Evolutionary conservation across 30 jellyfish, hydroid and myxozoan genomes (phyloP).

Genomic region (Sanderia malayensis): DNA sequence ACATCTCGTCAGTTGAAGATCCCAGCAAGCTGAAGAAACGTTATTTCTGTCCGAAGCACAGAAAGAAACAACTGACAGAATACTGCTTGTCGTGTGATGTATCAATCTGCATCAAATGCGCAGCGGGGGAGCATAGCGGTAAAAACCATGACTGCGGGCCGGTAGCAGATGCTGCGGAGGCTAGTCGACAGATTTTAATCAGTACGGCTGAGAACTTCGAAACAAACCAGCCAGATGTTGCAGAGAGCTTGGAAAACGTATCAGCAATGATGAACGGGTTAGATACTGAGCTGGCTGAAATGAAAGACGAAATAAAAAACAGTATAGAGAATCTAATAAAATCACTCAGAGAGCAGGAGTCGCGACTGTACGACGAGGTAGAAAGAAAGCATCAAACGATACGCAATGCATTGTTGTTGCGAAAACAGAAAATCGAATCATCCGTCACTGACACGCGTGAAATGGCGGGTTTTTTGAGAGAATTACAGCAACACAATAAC

Average conservation of each 20-base stretch:
- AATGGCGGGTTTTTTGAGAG: slow-evolving; percentile 23
- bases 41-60: slow-evolving; percentile 82
- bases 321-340: slow-evolving; percentile 66
- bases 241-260: slow-evolving; percentile 51
- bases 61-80: slow-evolving; percentile 45
- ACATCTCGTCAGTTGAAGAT: slow-evolving; percentile 49
- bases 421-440: slow-evolving; percentile 28
- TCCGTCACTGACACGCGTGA: slow-evolving; percentile 48
- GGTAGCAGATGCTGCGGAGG: slow-evolving; percentile 67
- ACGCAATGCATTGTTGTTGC: slow-evolving; percentile 39
- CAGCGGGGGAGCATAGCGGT: slow-evolving; percentile 64
- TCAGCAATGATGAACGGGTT: slow-evolving; percentile 54
- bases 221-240: slow-evolving; percentile 40
- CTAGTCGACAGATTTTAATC: slow-evolving; percentile 45
- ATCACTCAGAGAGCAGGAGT: slow-evolving; percentile 58
- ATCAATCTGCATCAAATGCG: slow-evolving; percentile 82
- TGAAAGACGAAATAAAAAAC: slow-evolving; percentile 49
- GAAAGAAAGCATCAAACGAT: slow-evolving; percentile 47
- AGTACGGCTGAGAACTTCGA: slow-evolving; percentile 42
- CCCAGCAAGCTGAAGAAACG: slow-evolving; percentile 32
- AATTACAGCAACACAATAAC: slow-evolving; percentile 66
- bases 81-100: slow-evolving; percentile 74
- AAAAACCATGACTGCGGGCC: slow-evolving; percentile 72
- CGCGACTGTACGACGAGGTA: slow-evolving; percentile 51
- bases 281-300: slow-evolving; percentile 65